A percentile compares a stretch with the other conserved stretches of the same genome.
phyloP scores from a whole-genome alignment of 92 coral and sea anemone genomes.

The Scolanthus callimorphus region DNA sequence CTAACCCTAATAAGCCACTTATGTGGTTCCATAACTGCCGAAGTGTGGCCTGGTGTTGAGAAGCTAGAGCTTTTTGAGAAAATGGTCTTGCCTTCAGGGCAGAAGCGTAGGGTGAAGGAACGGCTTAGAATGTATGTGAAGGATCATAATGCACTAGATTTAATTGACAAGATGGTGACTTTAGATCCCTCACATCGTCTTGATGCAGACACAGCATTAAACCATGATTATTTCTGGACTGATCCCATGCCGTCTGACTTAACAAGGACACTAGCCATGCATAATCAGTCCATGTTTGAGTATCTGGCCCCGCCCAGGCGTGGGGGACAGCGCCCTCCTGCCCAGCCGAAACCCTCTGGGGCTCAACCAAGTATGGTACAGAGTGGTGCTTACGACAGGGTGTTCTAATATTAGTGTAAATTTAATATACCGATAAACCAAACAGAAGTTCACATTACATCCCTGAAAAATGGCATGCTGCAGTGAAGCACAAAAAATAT shows the following conservation, averaged over 20 bases:
- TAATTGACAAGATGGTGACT: conserved; percentile 89
- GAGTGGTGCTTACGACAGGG: conserved; percentile 84
- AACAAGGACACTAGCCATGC: conserved; percentile 82
- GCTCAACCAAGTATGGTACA: conserved; percentile 63
- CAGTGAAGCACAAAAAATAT: too few species aligned
- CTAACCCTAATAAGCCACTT: conserved; percentile 83
- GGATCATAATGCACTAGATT: conserved; percentile 86
- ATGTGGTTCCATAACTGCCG: conserved; percentile 89
- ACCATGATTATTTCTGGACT: conserved; percentile 97
- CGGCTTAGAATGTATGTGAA: conserved; percentile 79
- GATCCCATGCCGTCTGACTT: conserved; percentile 98
- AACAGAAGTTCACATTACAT: too few species aligned
- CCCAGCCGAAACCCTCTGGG: conserved; percentile 52
- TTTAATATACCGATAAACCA: too few species aligned
- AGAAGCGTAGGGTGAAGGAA: conserved; percentile 88
- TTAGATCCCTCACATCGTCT: conserved; percentile 89
- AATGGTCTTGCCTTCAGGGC: conserved; percentile 83
- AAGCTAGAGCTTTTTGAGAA: conserved; percentile 84
- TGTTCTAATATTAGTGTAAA: too few species aligned
- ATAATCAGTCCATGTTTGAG: conserved; percentile 93
- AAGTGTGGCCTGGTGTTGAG: conserved; percentile 97
- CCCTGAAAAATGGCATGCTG: too few species aligned
- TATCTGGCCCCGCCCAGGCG: conserved; percentile 93
- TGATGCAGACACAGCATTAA: conserved; percentile 92
- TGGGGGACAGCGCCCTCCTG: conserved; percentile 61